Conservation (phyloP, 2,113 vertebrate genomes). For the Lepus americanus region DNA sequence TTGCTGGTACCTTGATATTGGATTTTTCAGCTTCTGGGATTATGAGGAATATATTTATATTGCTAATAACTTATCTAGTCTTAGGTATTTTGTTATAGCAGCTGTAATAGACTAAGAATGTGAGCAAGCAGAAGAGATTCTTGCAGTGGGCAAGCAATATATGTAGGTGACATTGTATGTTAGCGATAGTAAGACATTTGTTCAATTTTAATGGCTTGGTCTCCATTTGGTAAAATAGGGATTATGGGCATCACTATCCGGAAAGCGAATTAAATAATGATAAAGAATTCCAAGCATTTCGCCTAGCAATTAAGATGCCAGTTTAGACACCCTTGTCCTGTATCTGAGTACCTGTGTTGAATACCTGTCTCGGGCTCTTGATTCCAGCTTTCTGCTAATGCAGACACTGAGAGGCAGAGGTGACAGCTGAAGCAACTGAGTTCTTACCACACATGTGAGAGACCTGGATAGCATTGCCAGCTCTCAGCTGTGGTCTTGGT, state of each 20-base stretch:
- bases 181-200: background rate
- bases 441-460: no score
- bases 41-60: background rate
- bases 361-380: no score
- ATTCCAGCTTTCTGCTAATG: no score
- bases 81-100: no score
- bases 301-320: no score
- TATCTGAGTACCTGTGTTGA: no score
- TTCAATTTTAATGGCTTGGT: background rate
- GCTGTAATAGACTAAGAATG: background rate
- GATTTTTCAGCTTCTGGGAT: background rate
- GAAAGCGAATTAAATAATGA: background rate
- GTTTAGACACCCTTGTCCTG: no score
- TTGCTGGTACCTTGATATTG: background rate
- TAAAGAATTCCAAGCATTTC: no score
- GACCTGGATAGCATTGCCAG: no score
- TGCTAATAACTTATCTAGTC: background rate
- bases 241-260: background rate
- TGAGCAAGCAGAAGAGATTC: background rate
- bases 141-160: background rate
- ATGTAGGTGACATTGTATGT: background rate
- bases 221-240: background rate
- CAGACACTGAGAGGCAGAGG: no score
- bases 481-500: no score
- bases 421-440: no score